Conservation (phyloP, 2,888 invertebrate genomes). For the Volucella inflata region DNA sequence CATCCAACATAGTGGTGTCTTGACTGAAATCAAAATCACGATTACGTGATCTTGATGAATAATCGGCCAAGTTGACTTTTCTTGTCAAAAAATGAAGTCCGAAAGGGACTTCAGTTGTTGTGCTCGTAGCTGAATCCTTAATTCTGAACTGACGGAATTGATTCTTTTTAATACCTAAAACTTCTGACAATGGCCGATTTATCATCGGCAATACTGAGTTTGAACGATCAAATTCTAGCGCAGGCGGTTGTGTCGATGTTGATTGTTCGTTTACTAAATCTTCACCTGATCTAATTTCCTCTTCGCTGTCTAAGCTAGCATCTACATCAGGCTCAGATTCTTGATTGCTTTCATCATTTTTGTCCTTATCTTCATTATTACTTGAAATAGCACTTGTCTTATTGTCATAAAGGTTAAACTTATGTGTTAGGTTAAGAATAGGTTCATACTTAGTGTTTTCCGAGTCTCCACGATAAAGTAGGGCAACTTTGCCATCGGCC, state of each 20-base stretch:
- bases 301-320: conserved; percentile 71
- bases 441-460: conserved; percentile 84
- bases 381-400: conserved; percentile 76
- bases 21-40: conserved; percentile 83
- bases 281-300: conserved; percentile 76
- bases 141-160: conserved; percentile 83
- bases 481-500: conserved; percentile 84
- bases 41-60: conserved; percentile 80
- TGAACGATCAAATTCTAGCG: conserved; percentile 67
- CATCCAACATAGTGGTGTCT: conserved; percentile 82
- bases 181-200: conserved; percentile 83
- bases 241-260: conserved; percentile 63
- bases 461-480: conserved; percentile 84
- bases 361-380: conserved; percentile 74
- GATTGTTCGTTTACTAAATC: conserved; percentile 79
- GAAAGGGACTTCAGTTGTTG: conserved; percentile 77
- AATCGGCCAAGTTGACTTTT: conserved; percentile 82
- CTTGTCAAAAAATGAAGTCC: conserved; percentile 79
- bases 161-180: conserved; percentile 83
- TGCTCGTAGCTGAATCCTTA: conserved; percentile 80
- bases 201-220: conserved; percentile 83
- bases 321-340: conserved; percentile 75
- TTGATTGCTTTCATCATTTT: conserved; percentile 68
- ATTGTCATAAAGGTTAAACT: conserved; percentile 79
- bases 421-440: conserved; percentile 83